phyloP scores from a whole-genome alignment of 2,888 invertebrate genomes.

The Heteropelma amictum region DNA sequence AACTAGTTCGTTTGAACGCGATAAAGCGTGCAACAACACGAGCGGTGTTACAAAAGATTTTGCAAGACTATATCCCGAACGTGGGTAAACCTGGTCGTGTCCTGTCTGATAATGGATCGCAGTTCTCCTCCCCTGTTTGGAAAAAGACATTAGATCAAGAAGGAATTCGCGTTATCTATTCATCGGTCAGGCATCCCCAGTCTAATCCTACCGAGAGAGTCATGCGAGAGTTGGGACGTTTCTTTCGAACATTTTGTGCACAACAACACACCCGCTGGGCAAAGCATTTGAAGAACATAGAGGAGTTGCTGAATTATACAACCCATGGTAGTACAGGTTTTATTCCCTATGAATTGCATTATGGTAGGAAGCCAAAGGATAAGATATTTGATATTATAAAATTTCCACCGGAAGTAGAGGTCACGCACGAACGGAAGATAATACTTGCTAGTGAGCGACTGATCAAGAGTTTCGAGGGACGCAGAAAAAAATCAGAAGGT shows the following conservation, averaged over 20 bases:
- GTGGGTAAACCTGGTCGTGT: background rate
- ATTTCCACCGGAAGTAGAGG: background rate
- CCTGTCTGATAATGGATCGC: background rate
- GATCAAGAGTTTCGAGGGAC: background rate
- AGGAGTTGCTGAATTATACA: background rate
- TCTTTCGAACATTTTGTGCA: background rate
- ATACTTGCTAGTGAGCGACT: background rate
- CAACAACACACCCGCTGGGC: background rate
- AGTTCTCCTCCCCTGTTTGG: background rate
- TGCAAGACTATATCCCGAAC: background rate
- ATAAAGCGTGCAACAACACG: background rate
- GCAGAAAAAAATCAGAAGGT: background rate
- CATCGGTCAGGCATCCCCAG: background rate
- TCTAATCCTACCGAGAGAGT: background rate
- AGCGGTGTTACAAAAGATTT: background rate
- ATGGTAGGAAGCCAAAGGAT: background rate
- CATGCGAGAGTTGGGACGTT: background rate
- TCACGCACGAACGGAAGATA: background rate
- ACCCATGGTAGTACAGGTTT: background rate
- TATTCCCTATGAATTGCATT: background rate
- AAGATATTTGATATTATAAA: background rate
- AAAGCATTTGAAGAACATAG: background rate
- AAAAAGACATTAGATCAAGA: background rate
- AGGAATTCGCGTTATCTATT: background rate
- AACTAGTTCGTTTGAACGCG: background rate